Percentiles rank a stretch among this genome's conserved stretches.
phyloP scores from a whole-genome alignment of 2,888 invertebrate genomes.

The Sphecodes monilicornis region DNA sequence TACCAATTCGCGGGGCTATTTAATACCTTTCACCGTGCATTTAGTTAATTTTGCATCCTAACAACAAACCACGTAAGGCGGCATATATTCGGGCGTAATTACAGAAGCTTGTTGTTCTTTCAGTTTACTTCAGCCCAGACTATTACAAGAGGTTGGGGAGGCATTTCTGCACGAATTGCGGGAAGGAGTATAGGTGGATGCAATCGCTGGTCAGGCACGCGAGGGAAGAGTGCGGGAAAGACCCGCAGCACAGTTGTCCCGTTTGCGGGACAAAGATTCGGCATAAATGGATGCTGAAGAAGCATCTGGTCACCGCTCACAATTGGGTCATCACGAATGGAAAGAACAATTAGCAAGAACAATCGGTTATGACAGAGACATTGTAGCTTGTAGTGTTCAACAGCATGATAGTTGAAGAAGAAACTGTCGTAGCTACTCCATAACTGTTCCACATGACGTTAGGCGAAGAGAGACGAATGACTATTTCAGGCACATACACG shows the following conservation, averaged over 20 bases:
- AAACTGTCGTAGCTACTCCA: not conserved
- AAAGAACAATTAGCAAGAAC: constrained; percentile 35
- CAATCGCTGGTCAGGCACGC: constrained; percentile 89
- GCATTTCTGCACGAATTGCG: constrained; percentile 87
- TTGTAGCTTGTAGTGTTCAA: constrained; percentile 8
- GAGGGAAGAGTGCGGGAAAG: constrained; percentile 84
- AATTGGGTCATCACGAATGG: constrained; percentile 67
- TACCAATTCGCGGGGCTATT: not conserved
- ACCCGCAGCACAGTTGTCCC: constrained; percentile 83
- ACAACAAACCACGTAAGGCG: constrained; percentile 15
- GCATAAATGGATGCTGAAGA: constrained; percentile 83
- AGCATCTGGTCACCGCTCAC: constrained; percentile 80
- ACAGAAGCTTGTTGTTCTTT: constrained; percentile 62
- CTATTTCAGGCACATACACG: not conserved
- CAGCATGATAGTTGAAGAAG: not conserved
- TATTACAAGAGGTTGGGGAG: constrained; percentile 80
- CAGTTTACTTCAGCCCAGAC: constrained; percentile 68
- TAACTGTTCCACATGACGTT: not conserved
- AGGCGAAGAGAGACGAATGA: not conserved
- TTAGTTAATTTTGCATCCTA: constrained; percentile 26
- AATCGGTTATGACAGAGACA: not conserved
- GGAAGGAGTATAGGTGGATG: constrained; percentile 90
- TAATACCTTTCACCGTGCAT: not conserved
- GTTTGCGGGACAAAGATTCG: constrained; percentile 82
- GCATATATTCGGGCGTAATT: constrained; percentile 42